phyloP scores from a whole-genome alignment of 2,888 invertebrate species.

The Epicampocera succincta region DNA sequence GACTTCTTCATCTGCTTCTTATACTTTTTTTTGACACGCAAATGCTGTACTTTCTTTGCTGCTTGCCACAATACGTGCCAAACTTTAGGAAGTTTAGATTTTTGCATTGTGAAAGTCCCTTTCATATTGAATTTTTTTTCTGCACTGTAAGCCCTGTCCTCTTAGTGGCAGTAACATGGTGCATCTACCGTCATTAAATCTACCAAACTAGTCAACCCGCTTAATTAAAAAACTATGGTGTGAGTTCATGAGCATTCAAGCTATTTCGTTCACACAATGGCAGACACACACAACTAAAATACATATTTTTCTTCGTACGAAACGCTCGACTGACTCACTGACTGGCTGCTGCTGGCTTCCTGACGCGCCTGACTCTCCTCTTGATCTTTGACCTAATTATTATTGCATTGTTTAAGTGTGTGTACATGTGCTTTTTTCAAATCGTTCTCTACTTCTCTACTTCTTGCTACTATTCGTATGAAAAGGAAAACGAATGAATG shows the following conservation, averaged over 20 bases:
- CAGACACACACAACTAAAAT: neutral
- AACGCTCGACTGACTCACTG: constrained; percentile 33
- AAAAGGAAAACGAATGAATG: constrained; percentile 35
- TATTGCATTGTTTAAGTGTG: constrained; percentile 56
- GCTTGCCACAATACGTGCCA: no score
- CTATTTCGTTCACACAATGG: constrained; percentile 39
- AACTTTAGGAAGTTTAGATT: no score
- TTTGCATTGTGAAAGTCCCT: no score
- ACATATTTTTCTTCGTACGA: neutral
- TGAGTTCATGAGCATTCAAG: constrained; percentile 38
- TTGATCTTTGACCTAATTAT: constrained; percentile 72
- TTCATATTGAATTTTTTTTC: no score
- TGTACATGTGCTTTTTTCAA: constrained; percentile 4
- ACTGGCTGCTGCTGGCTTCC: constrained; percentile 42
- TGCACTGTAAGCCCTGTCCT: neutral
- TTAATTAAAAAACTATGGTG: constrained; percentile 26
- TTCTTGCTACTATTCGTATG: constrained; percentile 7
- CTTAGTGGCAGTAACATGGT: neutral
- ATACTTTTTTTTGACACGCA: no score
- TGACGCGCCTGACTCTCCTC: constrained; percentile 68
- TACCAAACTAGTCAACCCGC: constrained; percentile 52
- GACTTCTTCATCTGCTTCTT: no score
- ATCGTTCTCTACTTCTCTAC: neutral
- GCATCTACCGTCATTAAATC: constrained; percentile 39
- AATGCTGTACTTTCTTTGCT: no score